phyloP scores from a whole-genome alignment of 2,888 invertebrate genomes.

The Apantesis nais region DNA sequence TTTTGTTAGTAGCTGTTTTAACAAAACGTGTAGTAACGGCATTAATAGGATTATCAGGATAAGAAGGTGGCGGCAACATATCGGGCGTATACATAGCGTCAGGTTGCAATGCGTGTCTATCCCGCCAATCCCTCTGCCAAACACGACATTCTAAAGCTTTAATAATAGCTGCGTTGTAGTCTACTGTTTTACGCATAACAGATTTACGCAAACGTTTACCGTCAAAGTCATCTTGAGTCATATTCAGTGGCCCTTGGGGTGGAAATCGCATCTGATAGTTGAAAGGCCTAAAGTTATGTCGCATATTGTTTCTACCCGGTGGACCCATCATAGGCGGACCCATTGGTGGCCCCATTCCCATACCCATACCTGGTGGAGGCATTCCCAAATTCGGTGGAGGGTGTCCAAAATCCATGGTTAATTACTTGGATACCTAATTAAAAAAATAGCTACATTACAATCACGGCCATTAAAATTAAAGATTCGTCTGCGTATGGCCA shows the following conservation, averaged over 20 bases:
- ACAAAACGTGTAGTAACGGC: slow-evolving; percentile 98
- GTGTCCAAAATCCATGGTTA: slow-evolving; percentile 81
- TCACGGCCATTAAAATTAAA: slow-evolving; percentile 40
- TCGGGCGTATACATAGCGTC: slow-evolving; percentile 98
- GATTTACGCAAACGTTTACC: slow-evolving; percentile 98
- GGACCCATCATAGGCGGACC: slow-evolving; percentile 65
- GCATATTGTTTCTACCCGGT: slow-evolving; percentile 77
- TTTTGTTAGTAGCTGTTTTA: slow-evolving; percentile 99
- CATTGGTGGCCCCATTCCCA: slow-evolving; percentile 66
- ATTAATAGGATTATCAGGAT: slow-evolving; percentile 97
- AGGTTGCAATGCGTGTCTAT: slow-evolving; percentile 95
- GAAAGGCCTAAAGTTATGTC: slow-evolving; percentile 81
- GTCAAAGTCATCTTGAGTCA: slow-evolving; percentile 96
- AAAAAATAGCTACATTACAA: slow-evolving; percentile 72
- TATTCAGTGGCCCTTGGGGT: slow-evolving; percentile 87
- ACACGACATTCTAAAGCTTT: slow-evolving; percentile 96
- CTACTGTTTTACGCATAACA: slow-evolving; percentile 98
- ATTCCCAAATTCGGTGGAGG: slow-evolving; percentile 78
- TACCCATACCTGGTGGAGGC: slow-evolving; percentile 76
- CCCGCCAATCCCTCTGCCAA: slow-evolving; percentile 97
- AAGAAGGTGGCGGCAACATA: slow-evolving; percentile 96
- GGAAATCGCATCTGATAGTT: slow-evolving; percentile 83
- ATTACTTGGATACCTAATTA: slow-evolving; percentile 79
- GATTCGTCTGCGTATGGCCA: slow-evolving; percentile 46
- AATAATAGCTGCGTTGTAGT: slow-evolving; percentile 98